phyloP scores from a whole-genome alignment of 2,888 invertebrate genomes.

The Acleris emargana region DNA sequence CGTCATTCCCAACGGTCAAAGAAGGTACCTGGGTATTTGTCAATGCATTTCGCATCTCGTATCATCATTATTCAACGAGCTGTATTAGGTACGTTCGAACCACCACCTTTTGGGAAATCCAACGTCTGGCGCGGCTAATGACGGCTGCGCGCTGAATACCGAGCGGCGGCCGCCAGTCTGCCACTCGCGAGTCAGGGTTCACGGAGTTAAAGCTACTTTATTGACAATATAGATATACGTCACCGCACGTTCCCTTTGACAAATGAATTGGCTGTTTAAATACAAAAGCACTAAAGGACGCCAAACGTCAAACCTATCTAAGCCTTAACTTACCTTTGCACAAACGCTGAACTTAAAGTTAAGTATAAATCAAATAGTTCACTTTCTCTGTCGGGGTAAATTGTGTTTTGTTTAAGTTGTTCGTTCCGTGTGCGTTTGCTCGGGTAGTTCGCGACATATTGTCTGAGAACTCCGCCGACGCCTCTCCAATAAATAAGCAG shows the following conservation, averaged over 20 bases:
- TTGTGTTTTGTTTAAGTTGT: slow-evolving; percentile 75
- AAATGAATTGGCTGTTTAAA: not conserved
- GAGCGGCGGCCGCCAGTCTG: slow-evolving; percentile 53
- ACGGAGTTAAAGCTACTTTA: slow-evolving; percentile 9
- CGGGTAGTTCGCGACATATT: slow-evolving; percentile 78
- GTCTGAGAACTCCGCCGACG: slow-evolving; percentile 80
- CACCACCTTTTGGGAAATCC: slow-evolving; percentile 70
- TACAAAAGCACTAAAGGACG: not conserved
- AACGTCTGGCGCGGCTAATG: slow-evolving; percentile 77
- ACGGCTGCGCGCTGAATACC: slow-evolving; percentile 74
- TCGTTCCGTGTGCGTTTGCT: slow-evolving; percentile 64
- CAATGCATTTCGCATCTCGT: slow-evolving; percentile 57
- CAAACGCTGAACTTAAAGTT: slow-evolving; percentile 50
- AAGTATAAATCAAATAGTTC: slow-evolving; percentile 71
- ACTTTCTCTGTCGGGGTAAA: slow-evolving; percentile 66
- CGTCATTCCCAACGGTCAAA: not conserved
- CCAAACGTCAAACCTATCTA: not conserved
- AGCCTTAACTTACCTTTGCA: slow-evolving; percentile 12
- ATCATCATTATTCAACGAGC: slow-evolving; percentile 74
- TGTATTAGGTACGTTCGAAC: slow-evolving; percentile 57
- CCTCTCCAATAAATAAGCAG: slow-evolving; percentile 82
- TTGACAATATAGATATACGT: not conserved
- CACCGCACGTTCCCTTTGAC: not conserved
- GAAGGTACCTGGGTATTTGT: slow-evolving; percentile 42
- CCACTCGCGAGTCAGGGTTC: slow-evolving; percentile 45